Evolutionary conservation across 2,797 vertebrate species (phyloP).

Genomic region (Sebastolobus altivelis): DNA sequence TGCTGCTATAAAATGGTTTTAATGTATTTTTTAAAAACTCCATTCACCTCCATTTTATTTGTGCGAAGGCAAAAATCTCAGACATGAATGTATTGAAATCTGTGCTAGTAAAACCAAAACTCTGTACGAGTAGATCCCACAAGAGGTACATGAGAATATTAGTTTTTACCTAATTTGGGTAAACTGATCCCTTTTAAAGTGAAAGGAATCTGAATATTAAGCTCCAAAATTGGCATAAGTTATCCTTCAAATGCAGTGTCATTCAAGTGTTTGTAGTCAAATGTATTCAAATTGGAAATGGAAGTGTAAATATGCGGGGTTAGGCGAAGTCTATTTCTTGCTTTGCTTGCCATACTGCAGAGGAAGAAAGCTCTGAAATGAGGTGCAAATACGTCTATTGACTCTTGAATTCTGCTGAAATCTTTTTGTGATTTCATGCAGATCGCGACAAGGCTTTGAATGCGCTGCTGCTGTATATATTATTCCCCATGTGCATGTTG

Average conservation of each 20-base stretch:
- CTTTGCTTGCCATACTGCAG: constrained; percentile 17
- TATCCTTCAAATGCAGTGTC: neutral
- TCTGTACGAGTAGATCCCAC: neutral
- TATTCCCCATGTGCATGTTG: neutral
- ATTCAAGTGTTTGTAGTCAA: neutral
- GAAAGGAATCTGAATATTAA: neutral
- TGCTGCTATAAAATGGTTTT: too few species aligned
- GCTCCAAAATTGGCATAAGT: neutral
- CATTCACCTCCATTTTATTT: too few species aligned
- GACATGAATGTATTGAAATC: neutral
- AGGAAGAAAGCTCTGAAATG: constrained; percentile 8
- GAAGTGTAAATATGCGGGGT: neutral
- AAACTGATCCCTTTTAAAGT: neutral
- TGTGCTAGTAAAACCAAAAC: neutral
- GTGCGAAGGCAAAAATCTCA: too few species aligned
- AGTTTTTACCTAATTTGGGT: neutral
- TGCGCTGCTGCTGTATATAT: constrained; percentile 3
- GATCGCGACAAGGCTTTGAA: constrained; percentile 15
- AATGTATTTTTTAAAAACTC: too few species aligned
- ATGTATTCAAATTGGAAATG: neutral
- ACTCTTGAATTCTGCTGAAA: neutral
- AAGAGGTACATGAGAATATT: neutral
- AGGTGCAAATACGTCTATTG: constrained; percentile 34
- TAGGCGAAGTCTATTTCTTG: neutral
- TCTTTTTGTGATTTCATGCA: constrained; percentile 30